Percentiles rank a stretch among this genome's conserved stretches.
phyloP scores from a whole-genome alignment of 2,113 vertebrate species.

The Nothocercus julius region DNA sequence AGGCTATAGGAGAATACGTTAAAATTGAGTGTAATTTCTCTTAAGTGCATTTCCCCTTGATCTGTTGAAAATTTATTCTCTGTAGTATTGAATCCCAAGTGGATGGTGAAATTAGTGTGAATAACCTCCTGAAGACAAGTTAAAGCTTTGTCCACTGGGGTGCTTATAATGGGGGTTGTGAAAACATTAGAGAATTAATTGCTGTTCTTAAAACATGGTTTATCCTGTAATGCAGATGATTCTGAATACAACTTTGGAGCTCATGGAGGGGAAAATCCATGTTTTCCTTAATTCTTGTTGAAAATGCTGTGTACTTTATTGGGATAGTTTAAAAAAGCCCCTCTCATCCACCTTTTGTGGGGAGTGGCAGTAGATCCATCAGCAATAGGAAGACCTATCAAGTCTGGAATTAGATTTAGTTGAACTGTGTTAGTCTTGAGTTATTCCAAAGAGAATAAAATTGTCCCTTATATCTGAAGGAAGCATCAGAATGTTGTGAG shows the following conservation, averaged over 20 bases:
- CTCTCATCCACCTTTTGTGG: not conserved
- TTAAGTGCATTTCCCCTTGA: not conserved
- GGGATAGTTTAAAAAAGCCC: not conserved
- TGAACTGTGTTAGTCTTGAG: not conserved
- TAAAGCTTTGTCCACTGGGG: not conserved
- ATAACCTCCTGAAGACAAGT: not conserved
- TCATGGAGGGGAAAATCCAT: not conserved
- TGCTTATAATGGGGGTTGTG: not conserved
- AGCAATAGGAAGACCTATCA: not conserved
- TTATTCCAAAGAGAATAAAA: too few relatives aligned
- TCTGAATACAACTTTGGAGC: not conserved
- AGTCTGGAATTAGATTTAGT: not conserved
- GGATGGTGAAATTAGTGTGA: not conserved
- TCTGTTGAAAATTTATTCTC: not conserved
- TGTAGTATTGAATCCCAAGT: not conserved
- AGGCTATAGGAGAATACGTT: not conserved
- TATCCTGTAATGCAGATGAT: not conserved
- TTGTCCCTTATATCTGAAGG: not conserved
- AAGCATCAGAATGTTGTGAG: too few relatives aligned
- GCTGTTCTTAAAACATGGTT: not conserved
- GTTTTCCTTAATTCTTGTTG: not conserved
- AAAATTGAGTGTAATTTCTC: not conserved
- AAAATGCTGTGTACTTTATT: not conserved
- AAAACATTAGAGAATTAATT: not conserved
- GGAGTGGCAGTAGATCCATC: not conserved